Conservation (phyloP, 2,113 vertebrate genomes). For the Brienomyrus brachyistius region DNA sequence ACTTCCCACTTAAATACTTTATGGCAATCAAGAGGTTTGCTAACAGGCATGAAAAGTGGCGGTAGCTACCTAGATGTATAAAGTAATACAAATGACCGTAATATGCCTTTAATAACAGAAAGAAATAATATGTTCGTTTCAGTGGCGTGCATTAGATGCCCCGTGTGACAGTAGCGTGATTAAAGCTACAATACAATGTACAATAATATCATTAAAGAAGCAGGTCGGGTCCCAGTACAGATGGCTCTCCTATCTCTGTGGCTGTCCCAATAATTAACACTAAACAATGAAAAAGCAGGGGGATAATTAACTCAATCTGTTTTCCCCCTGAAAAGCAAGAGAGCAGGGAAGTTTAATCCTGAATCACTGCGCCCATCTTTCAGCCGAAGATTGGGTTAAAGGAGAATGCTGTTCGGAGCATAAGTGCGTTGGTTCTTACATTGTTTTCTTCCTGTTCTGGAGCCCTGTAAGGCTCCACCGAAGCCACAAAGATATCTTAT, state of each 20-base stretch:
- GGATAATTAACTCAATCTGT: slow-evolving; percentile 32
- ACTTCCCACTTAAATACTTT: not conserved
- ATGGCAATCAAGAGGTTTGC: not conserved
- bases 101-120: slow-evolving; percentile 1
- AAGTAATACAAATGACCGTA: not conserved
- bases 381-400: not conserved
- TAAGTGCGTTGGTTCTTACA: not conserved
- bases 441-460: slow-evolving; percentile 37
- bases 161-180: not conserved
- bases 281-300: slow-evolving; percentile 6
- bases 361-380: slow-evolving; percentile 12
- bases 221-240: not conserved
- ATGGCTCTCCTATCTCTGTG: not conserved
- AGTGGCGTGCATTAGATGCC: not conserved
- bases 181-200: not conserved
- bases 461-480: slow-evolving; percentile 50
- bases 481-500: slow-evolving; percentile 56
- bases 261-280: slow-evolving; percentile 5
- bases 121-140: not conserved
- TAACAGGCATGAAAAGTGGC: not conserved
- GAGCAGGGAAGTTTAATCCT: not conserved
- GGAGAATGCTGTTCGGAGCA: not conserved
- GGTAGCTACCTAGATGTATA: not conserved
- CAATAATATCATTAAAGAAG: slow-evolving; percentile 1
- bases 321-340: not conserved